Base-by-base conservation (phyloP, 2,888 invertebrate species). In the Belgica antarctica region DNA sequence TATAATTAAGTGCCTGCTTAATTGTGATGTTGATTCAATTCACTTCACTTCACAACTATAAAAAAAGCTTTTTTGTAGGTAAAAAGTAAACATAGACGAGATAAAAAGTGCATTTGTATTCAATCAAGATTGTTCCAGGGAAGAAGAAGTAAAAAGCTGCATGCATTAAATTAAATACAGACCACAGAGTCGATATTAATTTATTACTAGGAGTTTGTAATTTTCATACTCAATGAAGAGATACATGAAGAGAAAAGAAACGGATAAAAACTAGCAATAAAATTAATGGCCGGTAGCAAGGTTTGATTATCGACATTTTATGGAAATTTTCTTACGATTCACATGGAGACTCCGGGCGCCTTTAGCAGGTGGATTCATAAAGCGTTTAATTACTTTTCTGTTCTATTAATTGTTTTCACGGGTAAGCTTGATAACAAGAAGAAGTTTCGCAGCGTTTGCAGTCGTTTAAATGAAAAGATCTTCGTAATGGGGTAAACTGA, bases 251-350 rank as follows among this genome's bases (percentile, higher is more conserved):
- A 1, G 31, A 62, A 31, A 28, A 17, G 27, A 62, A 62, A 34
- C 59, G 1, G 59, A 62, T 62, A 25, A 25, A 24, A 36, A 36
- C 12, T 41, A 22, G 24, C 25, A 25, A 46, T 62, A 19, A 41
- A 62, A 41, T 62, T 65, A 65, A 65, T 65, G 24, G 65, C 65
- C 65, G 24, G 65, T 65, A 65, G 65, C 65, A 46, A n/a, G n/a
- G 41, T 47, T 28, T 62, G n/a, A 15, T 28, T 27, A 65, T 65
- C 15, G 47, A 7, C 46, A 15, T 65, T 65, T 65, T 63, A 63
- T 63, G 41, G 41, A 41, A 25, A 63, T 63, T 31, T 41, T 52
- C 22, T 52, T 19, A 19, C 41, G 15, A n/a, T 15, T 41, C 41
- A 15, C 41, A 41, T 41, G n/a, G 41, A 41, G n/a, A n/a, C n/a